Evolutionary conservation across 23 tunicate genomes (phyloP).

Genomic region (Clavelina lepadiformis): DNA sequence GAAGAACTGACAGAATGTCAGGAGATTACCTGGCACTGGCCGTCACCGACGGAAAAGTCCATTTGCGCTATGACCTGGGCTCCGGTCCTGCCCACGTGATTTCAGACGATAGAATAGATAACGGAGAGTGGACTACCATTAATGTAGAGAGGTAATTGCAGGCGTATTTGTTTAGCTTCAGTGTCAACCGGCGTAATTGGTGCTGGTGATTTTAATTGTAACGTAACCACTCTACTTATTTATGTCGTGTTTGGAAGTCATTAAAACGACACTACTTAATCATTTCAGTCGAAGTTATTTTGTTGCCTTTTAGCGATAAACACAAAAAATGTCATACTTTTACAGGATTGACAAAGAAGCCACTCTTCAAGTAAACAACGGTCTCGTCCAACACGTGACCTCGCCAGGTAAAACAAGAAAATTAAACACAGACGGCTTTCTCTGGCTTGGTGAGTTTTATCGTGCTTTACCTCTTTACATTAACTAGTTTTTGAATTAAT

Average conservation of each 20-base stretch:
- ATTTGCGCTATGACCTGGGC: slow-evolving; percentile 57
- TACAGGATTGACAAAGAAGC: slow-evolving; percentile 28
- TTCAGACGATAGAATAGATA: slow-evolving; percentile 32
- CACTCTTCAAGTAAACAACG: slow-evolving; percentile 41
- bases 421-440: slow-evolving; percentile 49
- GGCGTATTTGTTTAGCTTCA: too few species aligned
- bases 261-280: too few species aligned
- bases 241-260: too few species aligned
- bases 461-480: not conserved
- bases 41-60: slow-evolving; percentile 33
- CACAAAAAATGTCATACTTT: too few species aligned
- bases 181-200: too few species aligned
- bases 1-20: not conserved
- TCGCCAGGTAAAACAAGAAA: slow-evolving; percentile 20
- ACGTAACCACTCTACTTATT: too few species aligned
- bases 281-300: too few species aligned
- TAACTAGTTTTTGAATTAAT: not conserved
- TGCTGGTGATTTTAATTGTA: too few species aligned
- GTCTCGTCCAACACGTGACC: slow-evolving; percentile 1
- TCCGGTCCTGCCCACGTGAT: slow-evolving; percentile 69
- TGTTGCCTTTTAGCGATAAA: too few species aligned
- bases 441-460: slow-evolving; percentile 63
- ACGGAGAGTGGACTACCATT: slow-evolving; percentile 26
- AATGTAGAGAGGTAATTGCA: slow-evolving; percentile 47
- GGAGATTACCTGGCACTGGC: slow-evolving; percentile 53